These are phyloP conservation scores for Perizoma flavofasciatum DNA, from an alignment of 2,888 invertebrate genomes.

Conservation along the genomic window DNA sequence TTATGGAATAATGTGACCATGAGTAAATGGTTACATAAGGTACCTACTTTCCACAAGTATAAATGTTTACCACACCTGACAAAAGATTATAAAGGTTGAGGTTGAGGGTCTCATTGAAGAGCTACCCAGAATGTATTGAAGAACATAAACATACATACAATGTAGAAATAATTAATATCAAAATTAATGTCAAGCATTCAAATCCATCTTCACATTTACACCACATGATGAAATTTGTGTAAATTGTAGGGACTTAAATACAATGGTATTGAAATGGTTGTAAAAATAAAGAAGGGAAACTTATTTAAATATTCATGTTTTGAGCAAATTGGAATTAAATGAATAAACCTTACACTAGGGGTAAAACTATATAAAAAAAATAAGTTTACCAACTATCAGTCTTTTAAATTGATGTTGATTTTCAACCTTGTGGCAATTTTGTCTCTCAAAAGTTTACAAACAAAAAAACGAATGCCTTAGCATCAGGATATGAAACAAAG, in stretches of 20 bases:
- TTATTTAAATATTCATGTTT: slow-evolving; percentile 58
- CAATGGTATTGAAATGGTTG: slow-evolving; percentile 48
- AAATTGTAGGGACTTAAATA: slow-evolving; percentile 8
- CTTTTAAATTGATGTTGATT: slow-evolving; percentile 84
- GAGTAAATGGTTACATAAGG: background rate
- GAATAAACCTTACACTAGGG: slow-evolving; percentile 79
- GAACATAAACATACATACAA: background rate
- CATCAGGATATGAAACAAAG: slow-evolving; percentile 14
- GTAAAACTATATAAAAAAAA: slow-evolving; percentile 82
- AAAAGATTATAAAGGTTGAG: background rate
- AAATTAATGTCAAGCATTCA: too few species aligned
- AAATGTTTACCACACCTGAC: slow-evolving; percentile 1
- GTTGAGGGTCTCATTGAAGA: background rate
- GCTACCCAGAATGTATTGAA: background rate
- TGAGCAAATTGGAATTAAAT: slow-evolving; percentile 82
- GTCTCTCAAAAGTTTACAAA: slow-evolving; percentile 83
- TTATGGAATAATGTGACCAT: background rate
- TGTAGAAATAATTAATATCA: background rate
- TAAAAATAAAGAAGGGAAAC: slow-evolving; percentile 62
- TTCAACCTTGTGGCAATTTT: slow-evolving; percentile 79
- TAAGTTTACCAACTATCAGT: slow-evolving; percentile 83
- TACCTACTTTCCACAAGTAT: slow-evolving; percentile 12
- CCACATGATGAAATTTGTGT: too few species aligned
- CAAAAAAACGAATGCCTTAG: slow-evolving; percentile 41
- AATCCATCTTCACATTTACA: too few species aligned